Evolutionary conservation across 2,888 invertebrate genomes (phyloP).

Genomic region (Chrysotoxum bicinctum): DNA sequence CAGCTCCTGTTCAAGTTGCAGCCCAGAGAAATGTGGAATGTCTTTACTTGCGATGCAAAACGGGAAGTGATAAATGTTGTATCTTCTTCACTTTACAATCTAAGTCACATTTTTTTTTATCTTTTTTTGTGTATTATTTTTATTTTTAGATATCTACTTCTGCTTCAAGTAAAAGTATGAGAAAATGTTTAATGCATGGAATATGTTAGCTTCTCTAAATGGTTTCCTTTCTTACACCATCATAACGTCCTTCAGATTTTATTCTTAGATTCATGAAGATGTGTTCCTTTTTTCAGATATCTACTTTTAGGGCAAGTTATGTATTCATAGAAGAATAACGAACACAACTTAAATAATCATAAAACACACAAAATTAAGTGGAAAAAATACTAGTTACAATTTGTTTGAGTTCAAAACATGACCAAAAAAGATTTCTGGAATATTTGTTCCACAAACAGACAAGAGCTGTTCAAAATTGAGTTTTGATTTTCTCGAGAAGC

Average conservation of each 20-base stretch:
- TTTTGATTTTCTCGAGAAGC: too few relatives aligned
- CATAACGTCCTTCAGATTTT: neutral
- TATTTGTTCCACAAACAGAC: too few relatives aligned
- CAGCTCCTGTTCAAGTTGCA: neutral
- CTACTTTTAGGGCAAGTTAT: neutral
- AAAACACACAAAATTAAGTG: too few relatives aligned
- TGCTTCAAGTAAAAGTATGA: neutral
- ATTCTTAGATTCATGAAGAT: neutral
- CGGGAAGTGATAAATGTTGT: slow-evolving; percentile 66
- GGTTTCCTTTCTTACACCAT: slow-evolving; percentile 45
- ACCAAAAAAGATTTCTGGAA: too few relatives aligned
- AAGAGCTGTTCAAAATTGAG: too few relatives aligned
- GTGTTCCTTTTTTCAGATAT: neutral
- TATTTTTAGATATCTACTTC: neutral
- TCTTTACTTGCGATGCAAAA: slow-evolving; percentile 38
- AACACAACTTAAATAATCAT: too few relatives aligned
- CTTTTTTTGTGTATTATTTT: neutral
- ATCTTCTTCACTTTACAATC: slow-evolving; percentile 58
- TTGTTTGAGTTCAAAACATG: too few relatives aligned
- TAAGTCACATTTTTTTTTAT: slow-evolving; percentile 19
- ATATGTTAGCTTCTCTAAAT: slow-evolving; percentile 62
- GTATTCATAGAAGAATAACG: neutral
- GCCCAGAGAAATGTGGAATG: neutral
- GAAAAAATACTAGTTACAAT: too few relatives aligned
- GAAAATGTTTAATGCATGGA: slow-evolving; percentile 61